These are phyloP conservation scores for Amblyopsis rosae DNA, from an alignment of 2,113 vertebrate genomes.

Conservation along the genomic window DNA sequence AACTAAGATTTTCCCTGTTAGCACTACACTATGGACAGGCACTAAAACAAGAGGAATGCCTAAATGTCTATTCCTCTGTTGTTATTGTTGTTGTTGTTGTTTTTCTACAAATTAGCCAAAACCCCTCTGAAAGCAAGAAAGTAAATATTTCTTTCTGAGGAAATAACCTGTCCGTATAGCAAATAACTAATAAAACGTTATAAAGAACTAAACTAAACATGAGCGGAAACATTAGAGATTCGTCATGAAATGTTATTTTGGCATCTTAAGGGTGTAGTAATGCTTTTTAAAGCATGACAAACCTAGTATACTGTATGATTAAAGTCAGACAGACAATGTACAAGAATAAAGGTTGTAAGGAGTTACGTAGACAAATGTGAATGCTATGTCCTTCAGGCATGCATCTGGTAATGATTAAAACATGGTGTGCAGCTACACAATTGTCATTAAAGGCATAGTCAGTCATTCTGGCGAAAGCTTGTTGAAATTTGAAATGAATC, in stretches of 20 bases:
- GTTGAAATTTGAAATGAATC: too few relatives aligned
- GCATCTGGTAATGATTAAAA: too few relatives aligned
- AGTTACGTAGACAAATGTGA: too few relatives aligned
- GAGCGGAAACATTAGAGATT: background rate
- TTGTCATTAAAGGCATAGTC: too few relatives aligned
- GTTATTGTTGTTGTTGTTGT: background rate
- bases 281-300: too few relatives aligned
- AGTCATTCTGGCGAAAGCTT: too few relatives aligned
- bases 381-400: too few relatives aligned
- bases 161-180: background rate
- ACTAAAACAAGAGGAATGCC: background rate
- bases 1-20: background rate
- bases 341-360: too few relatives aligned
- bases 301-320: too few relatives aligned
- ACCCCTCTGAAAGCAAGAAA: background rate
- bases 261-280: too few relatives aligned
- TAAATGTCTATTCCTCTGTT: background rate
- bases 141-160: background rate
- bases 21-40: background rate
- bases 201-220: background rate
- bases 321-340: too few relatives aligned
- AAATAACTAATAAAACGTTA: background rate
- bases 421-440: slow-evolving; percentile 4
- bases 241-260: too few relatives aligned
- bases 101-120: background rate